Evolutionary conservation across 2,888 invertebrate species (phyloP).

Genomic region (Parelbella ahira): DNA sequence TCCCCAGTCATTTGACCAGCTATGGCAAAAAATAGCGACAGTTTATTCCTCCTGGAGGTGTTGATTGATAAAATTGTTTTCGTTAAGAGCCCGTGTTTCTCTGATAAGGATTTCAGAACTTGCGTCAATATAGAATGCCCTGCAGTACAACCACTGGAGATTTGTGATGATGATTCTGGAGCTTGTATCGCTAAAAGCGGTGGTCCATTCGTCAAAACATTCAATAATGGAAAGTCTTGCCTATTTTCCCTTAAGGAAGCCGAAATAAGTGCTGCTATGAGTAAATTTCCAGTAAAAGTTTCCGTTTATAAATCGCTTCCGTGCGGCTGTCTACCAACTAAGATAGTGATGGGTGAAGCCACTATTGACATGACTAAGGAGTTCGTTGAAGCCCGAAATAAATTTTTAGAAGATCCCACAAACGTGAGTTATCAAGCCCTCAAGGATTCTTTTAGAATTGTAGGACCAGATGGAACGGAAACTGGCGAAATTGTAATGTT

Average conservation of each 20-base stretch:
- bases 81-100: constrained; percentile 61
- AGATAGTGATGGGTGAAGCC: constrained; percentile 80
- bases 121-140: constrained; percentile 82
- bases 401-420: constrained; percentile 65
- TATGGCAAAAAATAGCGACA: constrained; percentile 74
- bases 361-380: constrained; percentile 81
- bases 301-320: constrained; percentile 81
- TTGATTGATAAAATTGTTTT: constrained; percentile 78
- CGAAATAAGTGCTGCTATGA: constrained; percentile 74
- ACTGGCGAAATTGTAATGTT: constrained; percentile 82
- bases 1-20: constrained; percentile 43
- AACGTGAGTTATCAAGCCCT: constrained; percentile 77
- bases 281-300: constrained; percentile 79
- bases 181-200: constrained; percentile 55
- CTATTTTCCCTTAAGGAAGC: constrained; percentile 82
- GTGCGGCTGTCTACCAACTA: constrained; percentile 82
- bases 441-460: constrained; percentile 81
- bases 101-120: constrained; percentile 74
- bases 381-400: constrained; percentile 78
- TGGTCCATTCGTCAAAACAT: constrained; percentile 64
- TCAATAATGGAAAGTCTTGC: constrained; percentile 84
- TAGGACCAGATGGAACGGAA: constrained; percentile 65
- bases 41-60: constrained; percentile 83
- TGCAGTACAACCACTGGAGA: constrained; percentile 79
- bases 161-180: constrained; percentile 82